phyloP scores from a whole-genome alignment of 2,113 vertebrate genomes.

The Heterocephalus glaber region DNA sequence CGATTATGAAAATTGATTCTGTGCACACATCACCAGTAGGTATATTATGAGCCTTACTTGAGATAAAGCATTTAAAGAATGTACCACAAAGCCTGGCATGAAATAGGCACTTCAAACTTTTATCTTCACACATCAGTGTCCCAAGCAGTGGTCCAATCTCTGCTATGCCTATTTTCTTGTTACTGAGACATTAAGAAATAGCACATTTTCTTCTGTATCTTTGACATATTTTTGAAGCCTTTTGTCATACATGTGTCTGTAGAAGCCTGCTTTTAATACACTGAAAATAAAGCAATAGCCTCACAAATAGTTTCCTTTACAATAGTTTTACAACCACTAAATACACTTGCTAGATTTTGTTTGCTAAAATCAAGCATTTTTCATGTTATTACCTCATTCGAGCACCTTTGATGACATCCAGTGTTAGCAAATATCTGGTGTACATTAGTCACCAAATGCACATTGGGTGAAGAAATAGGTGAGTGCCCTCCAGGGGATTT shows the following conservation, averaged over 20 bases:
- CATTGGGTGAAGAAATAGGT: neutral
- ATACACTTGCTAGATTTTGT: neutral
- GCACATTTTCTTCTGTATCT: neutral
- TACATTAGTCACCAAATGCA: neutral
- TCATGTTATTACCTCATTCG: neutral
- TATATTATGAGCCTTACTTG: neutral
- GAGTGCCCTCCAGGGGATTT: neutral
- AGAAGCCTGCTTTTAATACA: neutral
- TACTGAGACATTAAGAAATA: neutral
- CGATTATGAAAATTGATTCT: neutral
- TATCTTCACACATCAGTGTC: neutral
- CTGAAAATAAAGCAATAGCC: neutral
- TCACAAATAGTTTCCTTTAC: neutral
- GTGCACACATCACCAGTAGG: neutral
- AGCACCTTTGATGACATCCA: neutral
- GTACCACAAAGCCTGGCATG: neutral
- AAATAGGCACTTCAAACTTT: neutral
- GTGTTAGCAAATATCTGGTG: neutral
- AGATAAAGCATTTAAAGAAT: neutral
- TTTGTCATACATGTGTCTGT: neutral
- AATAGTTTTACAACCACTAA: neutral
- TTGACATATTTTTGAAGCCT: neutral
- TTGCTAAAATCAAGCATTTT: neutral
- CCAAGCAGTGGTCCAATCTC: neutral
- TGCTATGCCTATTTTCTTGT: neutral